Evolutionary conservation across 2,888 invertebrate genomes (phyloP), one percentile per base, ranked within the genome.

Genomic region (Pyrrhia umbra): DNA sequence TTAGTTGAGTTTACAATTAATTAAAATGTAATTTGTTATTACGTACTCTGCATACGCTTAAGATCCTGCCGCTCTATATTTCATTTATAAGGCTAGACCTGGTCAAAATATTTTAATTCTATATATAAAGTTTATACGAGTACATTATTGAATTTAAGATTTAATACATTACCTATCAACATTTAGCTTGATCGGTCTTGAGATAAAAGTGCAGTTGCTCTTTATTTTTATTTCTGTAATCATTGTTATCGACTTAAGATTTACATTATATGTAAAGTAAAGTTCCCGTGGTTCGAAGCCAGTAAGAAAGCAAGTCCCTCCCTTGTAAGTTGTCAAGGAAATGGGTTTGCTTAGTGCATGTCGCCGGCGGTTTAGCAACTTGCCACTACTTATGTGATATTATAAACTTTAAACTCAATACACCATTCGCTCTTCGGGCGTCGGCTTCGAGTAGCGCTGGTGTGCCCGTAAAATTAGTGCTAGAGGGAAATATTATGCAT

Each of bases 321-420:
- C 49, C 46, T 13, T 57, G 42, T 39, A 58, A 43, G 70, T 72
- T 60, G 55, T 55, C 68, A 43, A 30, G 23, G 18, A 61, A 74
- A 74, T 70, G 15, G 37, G 61, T 56, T 55, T 70, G 71, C 57
- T 63, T 63, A 58, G 58, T 58, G 71, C 64, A 72, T 70, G 57
- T 58, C 58, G 25, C 18, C 51, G 25, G 20, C 49, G 59, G 25
- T 59, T 47, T 16, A 42, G 37, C 55, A 55, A 72, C 50, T 75
- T 69, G 52, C 52, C 27, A 47, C 50, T 58, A 64, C 75, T 64
- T 75, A 70, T 40, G 43, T 51, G 42, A 70, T 55, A 72, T 72
- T 75, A 75, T 75, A 70, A 69, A 75, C 64, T 75, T 68, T 56
- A 51, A 47, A 75, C 42, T 64, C 58, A 69, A 59, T 70, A 52